These are phyloP conservation scores for Uria aalge DNA, from an alignment of 2,113 vertebrate species.

Conservation along the genomic window DNA sequence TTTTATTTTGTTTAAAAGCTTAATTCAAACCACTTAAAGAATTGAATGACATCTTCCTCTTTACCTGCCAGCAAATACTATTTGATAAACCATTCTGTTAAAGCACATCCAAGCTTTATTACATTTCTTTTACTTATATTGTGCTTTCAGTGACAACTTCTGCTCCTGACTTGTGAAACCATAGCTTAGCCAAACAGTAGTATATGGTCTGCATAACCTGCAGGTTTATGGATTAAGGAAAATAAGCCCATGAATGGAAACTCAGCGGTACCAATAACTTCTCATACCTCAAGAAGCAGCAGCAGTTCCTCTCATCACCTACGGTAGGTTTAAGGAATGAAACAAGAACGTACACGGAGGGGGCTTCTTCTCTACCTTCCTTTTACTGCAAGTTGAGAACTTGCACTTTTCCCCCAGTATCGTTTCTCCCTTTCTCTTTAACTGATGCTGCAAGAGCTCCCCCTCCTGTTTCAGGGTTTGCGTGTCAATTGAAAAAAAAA, in stretches of 20 bases:
- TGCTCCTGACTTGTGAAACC: not conserved
- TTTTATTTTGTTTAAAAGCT: not conserved
- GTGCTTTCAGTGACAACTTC: not conserved
- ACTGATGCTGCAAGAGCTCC: not conserved
- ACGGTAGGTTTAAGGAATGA: not conserved
- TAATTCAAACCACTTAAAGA: not conserved
- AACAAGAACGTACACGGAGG: rapidly evolving
- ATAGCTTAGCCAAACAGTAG: not conserved
- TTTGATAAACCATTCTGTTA: not conserved
- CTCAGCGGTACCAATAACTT: not conserved
- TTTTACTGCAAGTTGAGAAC: not conserved
- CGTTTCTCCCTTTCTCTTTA: not conserved
- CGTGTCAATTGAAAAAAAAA: not conserved
- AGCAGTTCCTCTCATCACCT: not conserved
- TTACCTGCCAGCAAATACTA: not conserved
- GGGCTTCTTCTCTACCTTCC: not conserved
- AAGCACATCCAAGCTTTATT: not conserved
- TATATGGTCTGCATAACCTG: not conserved
- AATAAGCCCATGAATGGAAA: not conserved
- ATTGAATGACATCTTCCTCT: not conserved
- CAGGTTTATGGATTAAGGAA: not conserved
- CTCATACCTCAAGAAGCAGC: not conserved
- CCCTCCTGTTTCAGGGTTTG: not conserved
- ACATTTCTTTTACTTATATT: not conserved
- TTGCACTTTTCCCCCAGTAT: not conserved